Evolutionary conservation across 1,140 invertebrate species (phyloP), one percentile per base, ranked within the genome.

Genomic region (Drosophila hydei): DNA sequence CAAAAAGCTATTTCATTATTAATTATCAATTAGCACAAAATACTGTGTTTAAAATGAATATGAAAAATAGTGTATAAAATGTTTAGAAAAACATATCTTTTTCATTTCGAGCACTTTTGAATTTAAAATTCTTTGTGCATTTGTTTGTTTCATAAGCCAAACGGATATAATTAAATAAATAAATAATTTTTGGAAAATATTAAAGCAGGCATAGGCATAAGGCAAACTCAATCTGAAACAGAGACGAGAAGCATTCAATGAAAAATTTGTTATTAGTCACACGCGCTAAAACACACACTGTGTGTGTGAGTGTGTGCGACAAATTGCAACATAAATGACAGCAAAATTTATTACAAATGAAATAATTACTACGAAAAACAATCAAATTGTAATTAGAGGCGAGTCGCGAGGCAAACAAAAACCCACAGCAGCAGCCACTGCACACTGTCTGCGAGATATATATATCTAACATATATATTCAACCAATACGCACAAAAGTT

Each of bases 311-410:
- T 18, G 38, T 27, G 16, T 33, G 50, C 60, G 45, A 71, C 72
- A 81, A 83, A 80, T 84, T 84, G 79, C 79, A 58, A 67, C 69
- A 38, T 87, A 59, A 73, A 83, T 51, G 30, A 50, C 79, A 64
- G 60, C 70, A 45, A 87, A 87, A 80, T 85, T 74, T 80, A 85
- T 87, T 85, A 84, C 80, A 84, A 84, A 74, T 80, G 80, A 85
- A 87, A 85, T 85, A 85, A 85, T 87, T 85, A 87, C 80, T 80
- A 51, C 51, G 71, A 79, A 63, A 85, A 80, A 85, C 77, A 85
- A 85, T 85, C 81, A 87, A 80, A 80, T 71, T 71, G 81, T 87
- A 85, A 85, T 85, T 85, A 87, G 77, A 65, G 51, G 65, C 62
- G 69, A 56, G 36, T 27, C 45, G 69, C 36, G 45, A 56, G 36